These are phyloP conservation scores for Tiliacea citrago DNA, from an alignment of 2,888 invertebrate species.

Conservation along the genomic window DNA sequence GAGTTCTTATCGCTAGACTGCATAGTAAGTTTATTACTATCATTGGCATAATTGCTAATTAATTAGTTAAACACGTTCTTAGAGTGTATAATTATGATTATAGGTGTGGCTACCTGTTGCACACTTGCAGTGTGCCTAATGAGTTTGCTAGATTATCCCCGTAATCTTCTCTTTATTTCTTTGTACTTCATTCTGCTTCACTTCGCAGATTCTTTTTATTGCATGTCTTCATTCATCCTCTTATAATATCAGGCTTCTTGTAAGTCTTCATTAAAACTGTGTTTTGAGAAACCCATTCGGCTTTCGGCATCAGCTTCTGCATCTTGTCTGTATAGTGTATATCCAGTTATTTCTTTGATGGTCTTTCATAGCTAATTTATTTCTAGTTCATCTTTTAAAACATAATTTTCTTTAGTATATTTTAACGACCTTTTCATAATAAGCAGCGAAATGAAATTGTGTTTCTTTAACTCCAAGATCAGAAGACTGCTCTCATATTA, in stretches of 20 bases:
- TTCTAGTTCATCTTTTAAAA: background rate
- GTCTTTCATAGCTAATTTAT: background rate
- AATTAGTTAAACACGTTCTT: conserved; percentile 31
- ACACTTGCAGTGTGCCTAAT: background rate
- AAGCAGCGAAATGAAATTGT: background rate
- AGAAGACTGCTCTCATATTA: conserved; percentile 12
- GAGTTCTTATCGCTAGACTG: conserved; percentile 33
- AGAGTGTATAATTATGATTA: background rate
- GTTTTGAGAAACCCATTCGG: background rate
- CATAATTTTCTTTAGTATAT: background rate
- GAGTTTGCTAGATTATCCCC: background rate
- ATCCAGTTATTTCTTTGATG: conserved; percentile 17
- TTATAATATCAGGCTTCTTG: background rate
- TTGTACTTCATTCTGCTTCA: background rate
- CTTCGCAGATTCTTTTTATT: background rate
- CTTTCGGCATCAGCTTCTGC: background rate
- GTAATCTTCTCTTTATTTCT: background rate
- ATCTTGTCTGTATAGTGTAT: too few relatives aligned
- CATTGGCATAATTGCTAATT: conserved; percentile 31
- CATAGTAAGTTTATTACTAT: conserved; percentile 8
- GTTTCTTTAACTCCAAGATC: conserved; percentile 32
- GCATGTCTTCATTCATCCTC: background rate
- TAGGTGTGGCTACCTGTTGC: background rate
- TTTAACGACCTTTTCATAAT: background rate
- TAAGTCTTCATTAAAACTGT: background rate